A percentile compares a stretch with the other conserved stretches of the same genome.
phyloP scores from a whole-genome alignment of 2,888 invertebrate species.

The Tenthredo amoena region DNA sequence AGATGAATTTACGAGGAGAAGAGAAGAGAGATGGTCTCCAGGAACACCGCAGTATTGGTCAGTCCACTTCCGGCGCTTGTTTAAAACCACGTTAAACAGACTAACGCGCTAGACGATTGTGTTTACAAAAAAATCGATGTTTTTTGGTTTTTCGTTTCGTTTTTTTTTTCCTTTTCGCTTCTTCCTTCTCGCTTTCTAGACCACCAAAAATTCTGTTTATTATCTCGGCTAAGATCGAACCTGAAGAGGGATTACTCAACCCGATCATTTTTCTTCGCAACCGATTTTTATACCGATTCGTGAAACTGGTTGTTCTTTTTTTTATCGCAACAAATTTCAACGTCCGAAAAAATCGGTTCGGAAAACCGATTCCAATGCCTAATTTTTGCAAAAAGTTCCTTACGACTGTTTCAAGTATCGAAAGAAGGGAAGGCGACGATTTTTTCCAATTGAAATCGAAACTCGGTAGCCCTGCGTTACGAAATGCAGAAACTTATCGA shows the following conservation, averaged over 20 bases:
- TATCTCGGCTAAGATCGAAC: neutral
- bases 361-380: neutral
- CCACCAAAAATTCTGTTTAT: neutral
- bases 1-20: slow-evolving; percentile 24
- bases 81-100: slow-evolving; percentile 15
- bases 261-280: neutral
- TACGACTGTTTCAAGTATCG: neutral
- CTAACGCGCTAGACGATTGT: neutral
- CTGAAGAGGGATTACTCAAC: neutral
- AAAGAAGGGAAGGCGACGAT: neutral
- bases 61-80: slow-evolving; percentile 29
- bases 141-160: neutral
- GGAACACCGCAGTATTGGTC: slow-evolving; percentile 21
- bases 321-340: too few relatives aligned
- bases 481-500: neutral
- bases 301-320: neutral
- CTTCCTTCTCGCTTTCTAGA: neutral
- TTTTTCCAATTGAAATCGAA: neutral
- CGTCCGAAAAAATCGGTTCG: neutral
- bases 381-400: neutral
- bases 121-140: neutral
- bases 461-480: neutral
- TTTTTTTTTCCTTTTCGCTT: neutral
- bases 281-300: neutral
- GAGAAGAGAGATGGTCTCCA: slow-evolving; percentile 18